phyloP scores from a whole-genome alignment of 2,888 invertebrate species.

The Athetis lepigone region DNA sequence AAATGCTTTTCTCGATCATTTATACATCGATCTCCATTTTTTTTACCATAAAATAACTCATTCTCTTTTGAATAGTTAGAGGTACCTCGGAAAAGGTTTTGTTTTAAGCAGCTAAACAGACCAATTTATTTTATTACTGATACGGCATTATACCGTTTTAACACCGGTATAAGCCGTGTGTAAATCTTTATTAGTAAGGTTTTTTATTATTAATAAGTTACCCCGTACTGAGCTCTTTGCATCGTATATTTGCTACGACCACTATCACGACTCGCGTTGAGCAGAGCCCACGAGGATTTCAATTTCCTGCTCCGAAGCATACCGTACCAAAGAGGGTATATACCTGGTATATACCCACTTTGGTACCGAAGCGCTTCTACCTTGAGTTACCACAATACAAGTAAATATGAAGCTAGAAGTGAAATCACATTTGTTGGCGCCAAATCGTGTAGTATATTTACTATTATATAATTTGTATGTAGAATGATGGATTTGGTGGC shows the following conservation, averaged over 20 bases:
- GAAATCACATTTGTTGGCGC: conserved; percentile 27
- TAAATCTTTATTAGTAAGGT: too few species aligned
- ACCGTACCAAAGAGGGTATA: too few species aligned
- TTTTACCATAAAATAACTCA: too few species aligned
- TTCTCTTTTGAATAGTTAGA: too few species aligned
- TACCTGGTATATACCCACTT: conserved; percentile 15
- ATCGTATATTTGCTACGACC: conserved; percentile 37
- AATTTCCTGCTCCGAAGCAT: conserved; percentile 52
- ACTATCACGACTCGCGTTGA: conserved; percentile 22
- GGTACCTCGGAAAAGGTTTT: too few species aligned
- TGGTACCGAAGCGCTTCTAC: conserved; percentile 7
- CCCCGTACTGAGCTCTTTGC: not conserved
- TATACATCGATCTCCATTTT: too few species aligned
- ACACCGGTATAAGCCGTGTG: too few species aligned
- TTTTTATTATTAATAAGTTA: conserved; percentile 8
- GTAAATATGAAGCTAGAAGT: conserved; percentile 19
- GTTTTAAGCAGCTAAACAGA: too few species aligned
- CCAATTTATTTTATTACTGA: too few species aligned
- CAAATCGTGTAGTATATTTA: conserved; percentile 19
- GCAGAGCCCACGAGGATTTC: conserved; percentile 41
- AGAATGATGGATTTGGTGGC: too few species aligned
- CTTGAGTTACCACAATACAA: conserved; percentile 25
- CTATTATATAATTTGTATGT: not conserved
- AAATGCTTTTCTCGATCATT: too few species aligned
- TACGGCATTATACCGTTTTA: too few species aligned